These are phyloP conservation scores for Sylvicola cinctus DNA, from an alignment of 2,888 invertebrate genomes.

Conservation along the genomic window DNA sequence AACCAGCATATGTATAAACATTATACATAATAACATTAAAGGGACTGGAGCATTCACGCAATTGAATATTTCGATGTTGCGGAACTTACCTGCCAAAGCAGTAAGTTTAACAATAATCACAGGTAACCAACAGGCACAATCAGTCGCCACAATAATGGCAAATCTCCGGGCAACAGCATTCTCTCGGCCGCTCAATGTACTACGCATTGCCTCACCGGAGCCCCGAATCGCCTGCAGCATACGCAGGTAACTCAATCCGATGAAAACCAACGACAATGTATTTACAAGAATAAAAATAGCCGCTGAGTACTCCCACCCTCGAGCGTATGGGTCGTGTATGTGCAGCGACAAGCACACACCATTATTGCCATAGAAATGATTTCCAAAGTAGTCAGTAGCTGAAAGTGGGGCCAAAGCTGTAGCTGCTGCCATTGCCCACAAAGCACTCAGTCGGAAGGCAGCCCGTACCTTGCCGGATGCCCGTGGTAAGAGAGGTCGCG, in stretches of 20 bases:
- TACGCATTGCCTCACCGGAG: constrained; percentile 33
- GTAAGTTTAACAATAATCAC: constrained; percentile 33
- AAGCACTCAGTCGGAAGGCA: constrained; percentile 23
- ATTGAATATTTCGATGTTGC: too few species aligned
- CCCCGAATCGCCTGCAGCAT: constrained; percentile 35
- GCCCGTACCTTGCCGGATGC: constrained; percentile 21
- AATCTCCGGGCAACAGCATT: constrained; percentile 35
- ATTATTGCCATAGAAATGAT: constrained; percentile 35
- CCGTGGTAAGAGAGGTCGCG: constrained; percentile 29
- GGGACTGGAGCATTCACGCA: too few species aligned
- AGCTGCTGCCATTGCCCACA: constrained; percentile 29
- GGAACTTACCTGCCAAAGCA: constrained; percentile 32
- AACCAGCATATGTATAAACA: too few species aligned
- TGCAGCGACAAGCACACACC: constrained; percentile 37
- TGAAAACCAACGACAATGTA: constrained; percentile 31
- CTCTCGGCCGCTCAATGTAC: constrained; percentile 34
- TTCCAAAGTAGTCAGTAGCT: constrained; percentile 29
- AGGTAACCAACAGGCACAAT: constrained; percentile 38
- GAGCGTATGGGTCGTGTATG: constrained; percentile 36
- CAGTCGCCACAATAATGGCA: constrained; percentile 35
- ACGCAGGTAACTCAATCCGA: constrained; percentile 32
- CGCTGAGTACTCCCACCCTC: constrained; percentile 39
- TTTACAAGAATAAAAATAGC: constrained; percentile 33
- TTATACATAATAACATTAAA: too few species aligned
- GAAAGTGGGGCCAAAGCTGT: constrained; percentile 30